A percentile compares a stretch with the other conserved stretches of the same genome.
phyloP scores from a whole-genome alignment of 2,888 invertebrate genomes.

The Gymnoscelis rufifasciata region DNA sequence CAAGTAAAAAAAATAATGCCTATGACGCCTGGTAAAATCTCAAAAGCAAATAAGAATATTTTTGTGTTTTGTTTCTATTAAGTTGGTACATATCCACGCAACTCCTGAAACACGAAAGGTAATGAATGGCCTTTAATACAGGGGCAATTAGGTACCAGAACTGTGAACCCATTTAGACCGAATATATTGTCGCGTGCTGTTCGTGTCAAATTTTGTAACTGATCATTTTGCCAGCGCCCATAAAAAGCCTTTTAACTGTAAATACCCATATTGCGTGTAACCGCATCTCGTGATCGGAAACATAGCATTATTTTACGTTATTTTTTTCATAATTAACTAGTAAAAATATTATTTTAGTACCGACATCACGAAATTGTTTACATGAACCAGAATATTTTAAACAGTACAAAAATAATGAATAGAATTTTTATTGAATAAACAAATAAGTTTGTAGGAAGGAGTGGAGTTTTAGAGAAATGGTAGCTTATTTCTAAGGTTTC shows the following conservation, averaged over 20 bases:
- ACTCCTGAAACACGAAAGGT: constrained; percentile 6
- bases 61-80: no score
- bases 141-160: constrained; percentile 1
- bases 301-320: constrained; percentile 22
- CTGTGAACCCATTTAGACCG: constrained; percentile 12
- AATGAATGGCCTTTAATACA: constrained; percentile 9
- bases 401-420: constrained; percentile 3
- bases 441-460: no score
- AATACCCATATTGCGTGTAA: constrained; percentile 31
- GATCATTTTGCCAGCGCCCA: constrained; percentile 30
- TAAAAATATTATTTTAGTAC: constrained; percentile 13
- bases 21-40: no score
- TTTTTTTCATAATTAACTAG: constrained; percentile 18
- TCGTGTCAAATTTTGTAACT: constrained; percentile 29
- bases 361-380: constrained; percentile 14
- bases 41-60: no score
- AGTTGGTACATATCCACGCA: no score
- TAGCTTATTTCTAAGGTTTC: no score
- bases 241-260: constrained; percentile 32
- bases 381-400: background rate
- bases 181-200: constrained; percentile 29
- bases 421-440: background rate
- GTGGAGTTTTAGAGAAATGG: no score
- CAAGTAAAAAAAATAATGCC: no score
- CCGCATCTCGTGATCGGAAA: constrained; percentile 28